Percentiles rank a stretch among this genome's conserved stretches.
These are phyloP conservation scores for Pygathrix nemaeus DNA, from an alignment of 2,113 vertebrate genomes.

Conservation along the genomic window DNA sequence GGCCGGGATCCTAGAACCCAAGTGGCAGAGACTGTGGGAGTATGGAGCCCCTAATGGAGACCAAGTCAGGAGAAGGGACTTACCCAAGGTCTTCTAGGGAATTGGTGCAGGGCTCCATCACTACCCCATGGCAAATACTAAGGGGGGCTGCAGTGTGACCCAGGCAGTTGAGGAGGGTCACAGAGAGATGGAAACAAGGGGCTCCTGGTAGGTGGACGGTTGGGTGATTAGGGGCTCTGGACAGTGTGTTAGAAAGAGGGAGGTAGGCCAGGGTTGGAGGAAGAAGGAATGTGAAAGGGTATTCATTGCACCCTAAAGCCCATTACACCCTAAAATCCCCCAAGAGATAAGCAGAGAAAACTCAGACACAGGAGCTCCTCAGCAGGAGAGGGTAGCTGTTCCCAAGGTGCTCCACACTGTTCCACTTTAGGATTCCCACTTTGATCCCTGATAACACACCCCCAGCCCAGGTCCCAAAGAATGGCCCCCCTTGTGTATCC, in stretches of 20 bases:
- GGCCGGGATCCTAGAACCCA: not conserved
- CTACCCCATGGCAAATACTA: not conserved
- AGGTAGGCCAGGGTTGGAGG: not conserved
- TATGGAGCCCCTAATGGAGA: not conserved
- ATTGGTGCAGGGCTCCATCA: not conserved
- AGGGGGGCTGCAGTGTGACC: not conserved
- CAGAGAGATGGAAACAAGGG: not conserved
- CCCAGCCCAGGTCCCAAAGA: not conserved
- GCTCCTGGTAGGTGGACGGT: not conserved
- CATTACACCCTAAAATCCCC: not conserved
- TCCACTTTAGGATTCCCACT: constrained; percentile 30
- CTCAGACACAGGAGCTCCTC: not conserved
- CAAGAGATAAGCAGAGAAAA: not conserved
- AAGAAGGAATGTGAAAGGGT: not conserved
- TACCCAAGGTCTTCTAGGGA: not conserved
- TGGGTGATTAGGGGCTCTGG: not conserved
- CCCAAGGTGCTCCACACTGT: not conserved
- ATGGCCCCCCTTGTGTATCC: not conserved
- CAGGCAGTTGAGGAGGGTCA: not conserved
- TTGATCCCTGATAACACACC: not conserved
- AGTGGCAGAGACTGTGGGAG: not conserved
- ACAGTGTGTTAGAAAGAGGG: not conserved
- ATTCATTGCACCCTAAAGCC: too few species aligned
- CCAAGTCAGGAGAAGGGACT: not conserved
- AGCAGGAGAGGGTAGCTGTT: not conserved